Percentiles rank a stretch among this genome's conserved stretches.
Evolutionary conservation across 2,113 vertebrate species (phyloP).

Genomic region (Platichthys flesus): DNA sequence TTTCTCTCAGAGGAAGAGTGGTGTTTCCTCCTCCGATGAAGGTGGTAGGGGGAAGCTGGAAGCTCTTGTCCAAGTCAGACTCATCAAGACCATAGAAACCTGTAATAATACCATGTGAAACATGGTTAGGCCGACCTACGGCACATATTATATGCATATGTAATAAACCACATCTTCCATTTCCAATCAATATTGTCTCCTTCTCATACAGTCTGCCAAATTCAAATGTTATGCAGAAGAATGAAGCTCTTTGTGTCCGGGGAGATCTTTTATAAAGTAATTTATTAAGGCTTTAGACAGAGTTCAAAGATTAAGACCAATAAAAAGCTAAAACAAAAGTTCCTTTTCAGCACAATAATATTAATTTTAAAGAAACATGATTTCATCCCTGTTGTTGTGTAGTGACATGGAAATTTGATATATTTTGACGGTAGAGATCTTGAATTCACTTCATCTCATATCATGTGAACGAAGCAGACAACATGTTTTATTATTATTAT

Average conservation of each 20-base stretch:
- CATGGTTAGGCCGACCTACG: background rate
- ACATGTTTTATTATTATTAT: too few species aligned
- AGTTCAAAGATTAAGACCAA: background rate
- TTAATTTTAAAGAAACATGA: background rate
- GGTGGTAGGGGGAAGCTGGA: conserved; percentile 91
- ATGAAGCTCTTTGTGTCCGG: background rate
- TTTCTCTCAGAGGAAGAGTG: conserved; percentile 89
- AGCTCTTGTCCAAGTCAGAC: conserved; percentile 90
- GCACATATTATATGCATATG: too few species aligned
- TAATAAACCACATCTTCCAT: too few species aligned
- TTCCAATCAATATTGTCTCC: too few species aligned
- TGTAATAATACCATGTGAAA: conserved; percentile 51
- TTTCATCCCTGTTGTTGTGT: background rate
- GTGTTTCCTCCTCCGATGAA: conserved; percentile 91
- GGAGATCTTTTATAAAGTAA: background rate
- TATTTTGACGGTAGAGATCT: too few species aligned
- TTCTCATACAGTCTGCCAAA: too few species aligned
- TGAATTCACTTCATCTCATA: background rate
- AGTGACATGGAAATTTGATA: background rate
- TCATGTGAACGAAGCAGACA: too few species aligned
- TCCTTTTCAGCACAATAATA: too few species aligned
- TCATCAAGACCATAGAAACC: conserved; percentile 91
- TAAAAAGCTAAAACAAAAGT: background rate
- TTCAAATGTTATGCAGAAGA: too few species aligned
- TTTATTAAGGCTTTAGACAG: background rate